These are phyloP conservation scores for Malurus leucopterus DNA, from an alignment of 2,797 vertebrate species.

Conservation along the genomic window DNA sequence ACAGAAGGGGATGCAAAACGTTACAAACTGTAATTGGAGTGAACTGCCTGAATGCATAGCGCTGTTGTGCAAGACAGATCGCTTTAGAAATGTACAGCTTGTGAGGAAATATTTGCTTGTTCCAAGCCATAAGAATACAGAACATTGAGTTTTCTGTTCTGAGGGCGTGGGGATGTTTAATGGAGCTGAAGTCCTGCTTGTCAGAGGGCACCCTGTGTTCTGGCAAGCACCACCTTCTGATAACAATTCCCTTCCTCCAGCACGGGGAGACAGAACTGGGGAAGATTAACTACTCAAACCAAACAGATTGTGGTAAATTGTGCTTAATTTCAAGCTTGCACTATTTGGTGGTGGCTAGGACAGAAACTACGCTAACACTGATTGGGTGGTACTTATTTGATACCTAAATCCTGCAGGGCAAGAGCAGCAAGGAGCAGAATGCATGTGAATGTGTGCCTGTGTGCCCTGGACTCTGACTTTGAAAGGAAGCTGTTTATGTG, in stretches of 20 bases:
- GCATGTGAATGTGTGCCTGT: not conserved
- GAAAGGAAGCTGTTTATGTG: conserved; percentile 30
- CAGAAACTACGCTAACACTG: rapidly evolving
- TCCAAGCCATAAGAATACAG: conserved; percentile 41
- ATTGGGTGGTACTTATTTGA: not conserved
- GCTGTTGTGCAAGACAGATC: conserved; percentile 40
- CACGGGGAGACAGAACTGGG: not conserved
- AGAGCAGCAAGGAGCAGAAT: not conserved
- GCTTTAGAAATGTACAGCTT: conserved; percentile 21
- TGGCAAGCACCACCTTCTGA: not conserved
- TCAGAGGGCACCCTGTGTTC: not conserved
- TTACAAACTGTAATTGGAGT: not conserved
- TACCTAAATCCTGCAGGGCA: not conserved
- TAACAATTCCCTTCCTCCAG: not conserved
- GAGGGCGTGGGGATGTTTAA: not conserved
- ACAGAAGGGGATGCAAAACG: not conserved
- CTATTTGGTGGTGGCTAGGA: not conserved
- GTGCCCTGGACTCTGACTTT: not conserved
- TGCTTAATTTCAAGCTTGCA: not conserved
- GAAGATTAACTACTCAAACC: not conserved
- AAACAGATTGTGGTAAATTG: not conserved
- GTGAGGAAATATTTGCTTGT: conserved; percentile 51
- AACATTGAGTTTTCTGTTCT: conserved; percentile 49
- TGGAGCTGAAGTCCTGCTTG: not conserved
- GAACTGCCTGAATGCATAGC: not conserved